Evolutionary conservation across 1,140 invertebrate genomes (phyloP), one percentile per base, ranked within the genome.

Genomic region (Drosophila seguyi): DNA sequence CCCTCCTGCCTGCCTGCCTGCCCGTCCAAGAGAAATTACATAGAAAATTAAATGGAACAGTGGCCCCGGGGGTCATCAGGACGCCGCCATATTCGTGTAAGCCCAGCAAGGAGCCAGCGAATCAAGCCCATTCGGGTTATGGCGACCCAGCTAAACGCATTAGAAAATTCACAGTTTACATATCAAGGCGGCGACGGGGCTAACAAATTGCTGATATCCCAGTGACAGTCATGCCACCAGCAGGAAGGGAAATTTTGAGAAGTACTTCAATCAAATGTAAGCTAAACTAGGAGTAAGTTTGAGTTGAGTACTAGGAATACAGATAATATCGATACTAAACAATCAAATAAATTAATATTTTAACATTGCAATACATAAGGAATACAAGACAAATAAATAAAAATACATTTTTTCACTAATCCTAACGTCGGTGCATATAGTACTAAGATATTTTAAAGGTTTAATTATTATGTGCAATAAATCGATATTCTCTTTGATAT

Each of bases 21-120:
- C 13, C 25, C 61, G 58, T 60, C 50, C 65, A 63, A 60, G 25
- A 50, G 57, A 71, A 77, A 67, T 67, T 52, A 73, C 57, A 81
- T 73, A 59, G 62, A 63, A 76, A 66, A 76, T 76, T 65, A 66
- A 65, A 57, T 75, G 73, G 62, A 72, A 71, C 66, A 74, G 53
- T 55, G 58, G 62, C 57, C 62, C 63, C 41, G 14, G 34, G 60
- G 65, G 41, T 42, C 31, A 27, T 25, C 10, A 29, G 31, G 13
- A 20, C n/a, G 42, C 20, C n/a, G 42, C 16, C 34, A 36, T 14
- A 53, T 53, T 53, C 29, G 42, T 11, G 29, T 4, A 34, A 27
- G 27, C 22, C 41, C 57, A 29, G 38, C 27, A 34, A 31, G 47
- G 47, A 48, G 13, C 8, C 29, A 48, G 22, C 25, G n/a, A 11